Conservation (phyloP, 2,888 invertebrate species). For the Platycnemis pennipes region DNA sequence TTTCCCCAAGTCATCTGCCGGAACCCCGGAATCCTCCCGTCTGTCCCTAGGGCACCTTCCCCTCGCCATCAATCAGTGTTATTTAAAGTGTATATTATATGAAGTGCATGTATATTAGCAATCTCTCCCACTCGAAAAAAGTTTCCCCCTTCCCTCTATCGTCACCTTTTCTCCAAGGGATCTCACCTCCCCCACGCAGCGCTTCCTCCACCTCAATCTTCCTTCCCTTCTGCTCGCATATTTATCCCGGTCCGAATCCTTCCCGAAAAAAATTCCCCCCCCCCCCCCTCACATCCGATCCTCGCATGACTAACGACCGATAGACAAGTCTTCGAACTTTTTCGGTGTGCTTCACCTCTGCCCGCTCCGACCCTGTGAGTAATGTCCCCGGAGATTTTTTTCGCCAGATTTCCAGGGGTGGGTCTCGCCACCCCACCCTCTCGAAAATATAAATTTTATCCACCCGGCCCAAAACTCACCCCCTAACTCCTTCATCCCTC, state of each 20-base stretch:
- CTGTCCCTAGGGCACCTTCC: background rate
- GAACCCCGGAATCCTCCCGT: background rate
- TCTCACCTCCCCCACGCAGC: background rate
- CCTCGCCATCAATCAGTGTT: background rate
- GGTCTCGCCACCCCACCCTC: background rate
- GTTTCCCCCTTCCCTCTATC: background rate
- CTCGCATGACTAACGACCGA: slow-evolving; percentile 48
- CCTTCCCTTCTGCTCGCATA: background rate
- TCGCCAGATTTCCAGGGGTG: slow-evolving; percentile 11
- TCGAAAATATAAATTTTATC: slow-evolving; percentile 11
- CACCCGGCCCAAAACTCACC: background rate
- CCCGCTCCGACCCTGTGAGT: slow-evolving; percentile 19
- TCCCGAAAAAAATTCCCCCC: background rate
- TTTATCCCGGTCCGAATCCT: background rate
- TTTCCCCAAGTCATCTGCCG: background rate
- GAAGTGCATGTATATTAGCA: background rate
- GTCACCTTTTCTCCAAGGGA: background rate
- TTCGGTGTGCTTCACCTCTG: background rate
- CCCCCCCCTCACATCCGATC: background rate
- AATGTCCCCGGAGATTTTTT: slow-evolving; percentile 45
- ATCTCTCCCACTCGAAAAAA: background rate
- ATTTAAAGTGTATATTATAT: background rate
- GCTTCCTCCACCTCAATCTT: background rate
- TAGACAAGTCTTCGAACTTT: slow-evolving; percentile 64
- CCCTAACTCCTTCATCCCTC: background rate